Percentiles rank a stretch among this genome's conserved stretches.
phyloP scores from a whole-genome alignment of 2,113 vertebrate species.

The Seriola quinqueradiata region DNA sequence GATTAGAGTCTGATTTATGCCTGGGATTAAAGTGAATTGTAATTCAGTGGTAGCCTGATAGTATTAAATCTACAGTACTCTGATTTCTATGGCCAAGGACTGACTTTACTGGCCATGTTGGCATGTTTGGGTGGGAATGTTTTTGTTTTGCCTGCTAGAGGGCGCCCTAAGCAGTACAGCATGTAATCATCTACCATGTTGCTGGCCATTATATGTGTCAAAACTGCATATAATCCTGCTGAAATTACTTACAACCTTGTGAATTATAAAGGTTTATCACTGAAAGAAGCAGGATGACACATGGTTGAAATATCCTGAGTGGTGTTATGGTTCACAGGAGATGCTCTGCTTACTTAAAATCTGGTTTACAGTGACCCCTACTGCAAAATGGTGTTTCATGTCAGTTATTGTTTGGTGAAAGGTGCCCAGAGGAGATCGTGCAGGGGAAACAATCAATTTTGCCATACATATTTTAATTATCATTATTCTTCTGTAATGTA shows the following conservation, averaged over 20 bases:
- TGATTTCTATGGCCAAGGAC: too few species aligned
- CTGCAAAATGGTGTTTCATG: constrained; percentile 15
- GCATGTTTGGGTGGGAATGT: neutral
- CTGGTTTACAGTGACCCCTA: constrained; percentile 20
- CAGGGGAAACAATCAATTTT: neutral
- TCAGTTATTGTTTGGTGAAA: constrained; percentile 15
- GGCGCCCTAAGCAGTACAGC: neutral
- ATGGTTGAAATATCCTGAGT: neutral
- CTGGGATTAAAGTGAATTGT: neutral
- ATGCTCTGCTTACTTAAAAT: neutral
- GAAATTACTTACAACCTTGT: neutral
- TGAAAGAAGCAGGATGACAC: neutral
- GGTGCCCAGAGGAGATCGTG: neutral
- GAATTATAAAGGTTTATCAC: neutral
- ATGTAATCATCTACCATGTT: neutral
- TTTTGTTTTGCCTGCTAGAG: neutral
- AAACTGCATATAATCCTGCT: neutral
- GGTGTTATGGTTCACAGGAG: neutral
- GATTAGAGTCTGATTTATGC: neutral
- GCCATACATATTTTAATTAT: neutral
- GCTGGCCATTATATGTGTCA: neutral
- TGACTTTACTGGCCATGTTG: neutral
- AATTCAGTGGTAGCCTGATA: neutral
- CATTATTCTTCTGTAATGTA: too few species aligned
- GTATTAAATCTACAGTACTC: neutral